These are phyloP conservation scores for Drosophila macrospina DNA, from an alignment of 2,888 invertebrate species.

Conservation along the genomic window DNA sequence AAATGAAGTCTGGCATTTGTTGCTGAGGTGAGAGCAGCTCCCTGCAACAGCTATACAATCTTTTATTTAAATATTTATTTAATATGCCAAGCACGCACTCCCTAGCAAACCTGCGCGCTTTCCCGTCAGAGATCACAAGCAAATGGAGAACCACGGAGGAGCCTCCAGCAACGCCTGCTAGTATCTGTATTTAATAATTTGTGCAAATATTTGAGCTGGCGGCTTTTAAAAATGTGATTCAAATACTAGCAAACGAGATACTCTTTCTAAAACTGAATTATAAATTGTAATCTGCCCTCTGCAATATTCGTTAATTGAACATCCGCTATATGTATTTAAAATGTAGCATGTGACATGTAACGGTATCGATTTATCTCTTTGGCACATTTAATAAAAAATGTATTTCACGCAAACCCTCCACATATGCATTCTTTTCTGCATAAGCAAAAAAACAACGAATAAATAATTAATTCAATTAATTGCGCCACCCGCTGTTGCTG, in stretches of 20 bases:
- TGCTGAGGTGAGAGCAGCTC: slow-evolving; percentile 23
- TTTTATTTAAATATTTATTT: slow-evolving; percentile 75
- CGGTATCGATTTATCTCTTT: slow-evolving; percentile 17
- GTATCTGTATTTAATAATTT: slow-evolving; percentile 63
- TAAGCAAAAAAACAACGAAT: slow-evolving; percentile 22
- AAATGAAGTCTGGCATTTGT: slow-evolving; percentile 63
- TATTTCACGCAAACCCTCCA: slow-evolving; percentile 7
- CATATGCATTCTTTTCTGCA: slow-evolving; percentile 10
- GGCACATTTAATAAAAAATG: slow-evolving; percentile 21
- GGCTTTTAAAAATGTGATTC: background rate
- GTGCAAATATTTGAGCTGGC: slow-evolving; percentile 66
- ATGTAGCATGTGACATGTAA: background rate
- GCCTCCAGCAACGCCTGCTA: slow-evolving; percentile 22
- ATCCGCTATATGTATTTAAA: slow-evolving; percentile 2
- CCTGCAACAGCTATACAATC: slow-evolving; percentile 21
- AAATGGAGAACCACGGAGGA: slow-evolving; percentile 15
- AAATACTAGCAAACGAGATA: slow-evolving; percentile 3
- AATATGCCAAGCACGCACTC: slow-evolving; percentile 70
- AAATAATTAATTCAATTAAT: slow-evolving; percentile 70
- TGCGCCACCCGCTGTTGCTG: slow-evolving; percentile 24
- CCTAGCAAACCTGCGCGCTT: slow-evolving; percentile 37
- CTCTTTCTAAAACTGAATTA: slow-evolving; percentile 32
- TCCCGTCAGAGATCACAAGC: slow-evolving; percentile 39
- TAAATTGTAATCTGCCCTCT: slow-evolving; percentile 18
- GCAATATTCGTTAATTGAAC: slow-evolving; percentile 30